phyloP scores from a whole-genome alignment of 2,888 invertebrate species.

The Lasioglossum morio region DNA sequence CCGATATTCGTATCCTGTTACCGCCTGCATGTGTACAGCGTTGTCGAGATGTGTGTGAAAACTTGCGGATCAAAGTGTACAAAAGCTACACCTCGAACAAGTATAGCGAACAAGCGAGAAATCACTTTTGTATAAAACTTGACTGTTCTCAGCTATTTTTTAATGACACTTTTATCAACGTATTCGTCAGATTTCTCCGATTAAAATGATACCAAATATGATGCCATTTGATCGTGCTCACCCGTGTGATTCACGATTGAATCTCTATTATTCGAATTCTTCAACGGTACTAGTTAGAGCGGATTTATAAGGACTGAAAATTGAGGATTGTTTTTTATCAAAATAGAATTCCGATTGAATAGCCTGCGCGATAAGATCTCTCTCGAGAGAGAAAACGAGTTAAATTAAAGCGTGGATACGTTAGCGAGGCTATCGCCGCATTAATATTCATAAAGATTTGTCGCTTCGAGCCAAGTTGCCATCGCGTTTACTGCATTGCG shows the following conservation, averaged over 20 bases:
- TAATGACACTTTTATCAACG: background rate
- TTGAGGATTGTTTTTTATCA: background rate
- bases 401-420: background rate
- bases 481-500: constrained; percentile 4
- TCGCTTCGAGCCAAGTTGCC: background rate
- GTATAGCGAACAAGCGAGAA: too few relatives aligned
- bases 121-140: background rate
- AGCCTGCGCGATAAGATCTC: background rate
- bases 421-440: background rate
- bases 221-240: background rate
- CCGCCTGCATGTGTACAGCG: too few relatives aligned
- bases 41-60: background rate
- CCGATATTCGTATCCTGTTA: background rate
- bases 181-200: background rate
- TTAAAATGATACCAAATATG: background rate
- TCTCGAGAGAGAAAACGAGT: background rate
- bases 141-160: background rate
- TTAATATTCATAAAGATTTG: constrained; percentile 22
- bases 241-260: background rate
- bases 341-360: background rate
- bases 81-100: too few relatives aligned
- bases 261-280: background rate
- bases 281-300: too few relatives aligned
- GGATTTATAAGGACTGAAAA: background rate
- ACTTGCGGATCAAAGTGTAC: background rate